Base-by-base conservation (phyloP, 2,113 vertebrate genomes). In the Sorex fumeus region DNA sequence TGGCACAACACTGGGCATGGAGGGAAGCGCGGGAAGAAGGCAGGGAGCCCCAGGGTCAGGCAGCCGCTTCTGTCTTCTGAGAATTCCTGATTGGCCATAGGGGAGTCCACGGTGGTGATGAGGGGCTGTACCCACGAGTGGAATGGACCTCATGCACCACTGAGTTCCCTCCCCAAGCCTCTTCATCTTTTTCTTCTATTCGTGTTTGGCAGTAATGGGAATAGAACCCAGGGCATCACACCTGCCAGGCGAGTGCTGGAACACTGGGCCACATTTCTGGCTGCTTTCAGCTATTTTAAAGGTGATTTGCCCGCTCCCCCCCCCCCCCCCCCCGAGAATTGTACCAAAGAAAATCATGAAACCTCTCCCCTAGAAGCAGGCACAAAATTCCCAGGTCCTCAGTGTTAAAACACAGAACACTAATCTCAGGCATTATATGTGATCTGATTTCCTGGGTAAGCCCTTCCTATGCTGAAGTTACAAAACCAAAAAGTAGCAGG, bases 11-110 rank as follows among this genome's bases (percentile, higher is more conserved):
- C 87, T 13, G 19, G 43, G 72, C 1, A 9, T 77, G 16, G 18
- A 16, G 10, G 16, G 23, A 13, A 15, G 28, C 47, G 1, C 16
- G 1, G 0, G 30, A 23, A 64, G 2, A 0, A 3, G 1, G 34
- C 28, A 43, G 8, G 30, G 15, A 10, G 21, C n/a, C 57, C 78
- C 28, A 11, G 53, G 34, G n/a, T 32, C 47, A 53, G 6, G n/a
- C 5, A 50, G 40, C 30, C n/a, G 36, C 43, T 62, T 19, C 28
- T 77, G 66, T 36, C 64, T 40, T 10, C 28, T 1, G 8, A 75
- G 19, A 72, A 8, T 27, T 21, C 15, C 64, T 50, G 62, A 30
- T n/a, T 9, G 28, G 60, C 57, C 67, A 87, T 45, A 43, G 19
- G 57, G 57, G 57, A 19, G 16, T 23, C 57, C 19, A 60, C 57